A percentile compares a stretch with the other conserved stretches of the same genome.
Conservation (phyloP, 2,888 invertebrate species). For the Coenonympha arcania region DNA sequence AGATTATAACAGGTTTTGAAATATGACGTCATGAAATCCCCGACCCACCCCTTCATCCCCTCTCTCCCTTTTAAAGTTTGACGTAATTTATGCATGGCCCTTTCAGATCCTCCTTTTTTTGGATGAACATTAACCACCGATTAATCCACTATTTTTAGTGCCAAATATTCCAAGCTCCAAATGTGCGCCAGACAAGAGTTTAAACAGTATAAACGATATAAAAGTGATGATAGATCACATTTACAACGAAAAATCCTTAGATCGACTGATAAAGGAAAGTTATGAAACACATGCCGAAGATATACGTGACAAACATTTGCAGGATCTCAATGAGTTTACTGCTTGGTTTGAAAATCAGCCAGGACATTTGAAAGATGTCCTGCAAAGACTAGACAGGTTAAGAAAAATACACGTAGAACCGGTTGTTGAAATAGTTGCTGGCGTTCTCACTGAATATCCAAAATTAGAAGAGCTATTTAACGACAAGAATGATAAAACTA, state of each 20-base stretch:
- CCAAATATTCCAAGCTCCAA: background rate
- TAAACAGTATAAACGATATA: conserved; percentile 34
- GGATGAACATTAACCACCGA: too few relatives aligned
- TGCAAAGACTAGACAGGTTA: conserved; percentile 32
- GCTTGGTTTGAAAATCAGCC: conserved; percentile 32
- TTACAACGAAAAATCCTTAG: conserved; percentile 23
- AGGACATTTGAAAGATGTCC: conserved; percentile 38
- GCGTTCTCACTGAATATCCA: conserved; percentile 26
- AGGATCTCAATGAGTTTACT: conserved; percentile 28
- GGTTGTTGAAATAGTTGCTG: conserved; percentile 21
- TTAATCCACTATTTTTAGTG: too few relatives aligned
- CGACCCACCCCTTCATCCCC: too few relatives aligned
- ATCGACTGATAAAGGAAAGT: conserved; percentile 24
- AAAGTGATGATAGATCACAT: conserved; percentile 33
- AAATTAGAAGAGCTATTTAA: conserved; percentile 22
- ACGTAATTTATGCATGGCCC: too few relatives aligned
- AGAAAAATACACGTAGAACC: conserved; percentile 29
- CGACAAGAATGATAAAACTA: conserved; percentile 11
- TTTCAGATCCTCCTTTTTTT: too few relatives aligned
- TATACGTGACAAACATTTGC: conserved; percentile 27
- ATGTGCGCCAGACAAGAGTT: conserved; percentile 29
- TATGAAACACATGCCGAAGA: conserved; percentile 25
- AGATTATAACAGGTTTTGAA: too few relatives aligned
- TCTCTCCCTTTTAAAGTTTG: too few relatives aligned
- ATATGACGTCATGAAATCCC: too few relatives aligned